A percentile compares a stretch with the other conserved stretches of the same genome.
These are phyloP conservation scores for Hyaena hyaena DNA, from an alignment of 2,113 vertebrate species.

Conservation along the genomic window DNA sequence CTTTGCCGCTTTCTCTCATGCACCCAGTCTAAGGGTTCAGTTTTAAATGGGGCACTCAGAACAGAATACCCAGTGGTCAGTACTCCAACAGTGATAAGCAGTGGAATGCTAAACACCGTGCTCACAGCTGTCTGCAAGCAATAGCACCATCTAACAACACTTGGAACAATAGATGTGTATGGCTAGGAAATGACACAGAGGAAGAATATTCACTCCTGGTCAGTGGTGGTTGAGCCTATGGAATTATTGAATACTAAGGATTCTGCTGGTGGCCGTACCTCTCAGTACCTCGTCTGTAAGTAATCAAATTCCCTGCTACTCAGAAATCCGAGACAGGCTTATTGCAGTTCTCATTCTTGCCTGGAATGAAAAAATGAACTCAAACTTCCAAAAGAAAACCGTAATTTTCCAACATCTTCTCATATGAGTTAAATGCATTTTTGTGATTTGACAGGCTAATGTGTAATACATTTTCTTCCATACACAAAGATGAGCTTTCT, in stretches of 20 bases:
- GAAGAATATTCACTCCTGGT: not conserved
- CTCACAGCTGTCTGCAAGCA: not conserved
- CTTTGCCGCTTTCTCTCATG: not conserved
- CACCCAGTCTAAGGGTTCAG: not conserved
- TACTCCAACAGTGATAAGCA: not conserved
- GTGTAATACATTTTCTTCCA: not conserved
- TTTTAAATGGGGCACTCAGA: not conserved
- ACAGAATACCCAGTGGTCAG: not conserved
- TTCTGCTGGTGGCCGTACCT: not conserved
- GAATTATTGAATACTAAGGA: not conserved
- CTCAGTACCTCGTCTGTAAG: not conserved
- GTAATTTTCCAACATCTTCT: constrained; percentile 64
- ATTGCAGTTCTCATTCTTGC: constrained; percentile 42
- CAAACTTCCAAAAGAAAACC: constrained; percentile 68
- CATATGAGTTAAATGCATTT: constrained; percentile 24
- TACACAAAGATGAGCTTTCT: not conserved
- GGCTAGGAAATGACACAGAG: not conserved
- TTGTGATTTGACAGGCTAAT: not conserved
- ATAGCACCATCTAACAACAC: not conserved
- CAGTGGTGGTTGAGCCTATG: not conserved
- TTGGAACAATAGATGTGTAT: not conserved
- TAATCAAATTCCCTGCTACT: constrained; percentile 66
- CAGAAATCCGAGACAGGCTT: constrained; percentile 60
- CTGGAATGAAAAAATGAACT: constrained; percentile 64
- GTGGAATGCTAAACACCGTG: not conserved